A percentile compares a stretch with the other conserved stretches of the same genome.
Evolutionary conservation across 2,797 vertebrate species (phyloP).

Genomic region (Halcyon badia): DNA sequence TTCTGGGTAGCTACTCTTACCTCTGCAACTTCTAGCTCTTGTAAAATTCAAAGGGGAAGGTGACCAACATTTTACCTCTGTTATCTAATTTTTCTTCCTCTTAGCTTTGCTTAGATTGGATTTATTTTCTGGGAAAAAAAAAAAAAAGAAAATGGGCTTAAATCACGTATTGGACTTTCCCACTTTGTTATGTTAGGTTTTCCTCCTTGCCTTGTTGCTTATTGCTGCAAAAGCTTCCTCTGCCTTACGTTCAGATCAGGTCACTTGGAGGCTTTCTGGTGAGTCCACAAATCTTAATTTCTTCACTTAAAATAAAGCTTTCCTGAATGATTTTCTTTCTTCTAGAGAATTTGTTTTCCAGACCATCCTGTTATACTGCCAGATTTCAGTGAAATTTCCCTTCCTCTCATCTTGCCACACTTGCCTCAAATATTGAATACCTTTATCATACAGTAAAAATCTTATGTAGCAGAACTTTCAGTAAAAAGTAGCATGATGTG

Average conservation of each 20-base stretch:
- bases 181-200: neutral
- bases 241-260: neutral
- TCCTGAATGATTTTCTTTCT: neutral
- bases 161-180: neutral
- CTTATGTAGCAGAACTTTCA: neutral
- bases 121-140: neutral
- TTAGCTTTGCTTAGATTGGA: neutral
- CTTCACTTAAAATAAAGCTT: neutral
- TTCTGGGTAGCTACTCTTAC: neutral
- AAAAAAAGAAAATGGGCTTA: neutral
- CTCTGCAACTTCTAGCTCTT: neutral
- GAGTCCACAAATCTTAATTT: neutral
- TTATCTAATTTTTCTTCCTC: neutral
- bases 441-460: neutral
- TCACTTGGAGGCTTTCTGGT: neutral
- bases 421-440: neutral
- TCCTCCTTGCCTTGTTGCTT: neutral
- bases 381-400: neutral
- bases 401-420: neutral
- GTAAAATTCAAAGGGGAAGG: neutral
- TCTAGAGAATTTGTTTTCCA: neutral
- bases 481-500: neutral
- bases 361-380: neutral
- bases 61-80: neutral
- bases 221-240: neutral